Conservation (phyloP, 1,140 invertebrate species). For the Amyelois transitella region DNA sequence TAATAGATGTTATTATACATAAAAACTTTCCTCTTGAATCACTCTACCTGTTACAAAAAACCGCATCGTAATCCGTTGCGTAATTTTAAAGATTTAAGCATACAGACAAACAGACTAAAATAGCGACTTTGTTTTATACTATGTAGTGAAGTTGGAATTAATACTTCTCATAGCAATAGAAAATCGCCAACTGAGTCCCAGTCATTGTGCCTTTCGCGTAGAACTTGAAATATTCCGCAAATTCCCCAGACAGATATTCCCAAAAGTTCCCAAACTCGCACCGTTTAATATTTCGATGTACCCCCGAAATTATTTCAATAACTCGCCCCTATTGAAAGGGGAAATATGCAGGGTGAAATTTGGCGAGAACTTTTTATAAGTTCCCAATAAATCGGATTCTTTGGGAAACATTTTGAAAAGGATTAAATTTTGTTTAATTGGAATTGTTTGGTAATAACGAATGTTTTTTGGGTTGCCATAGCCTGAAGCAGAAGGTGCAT, state of each 20-base stretch:
- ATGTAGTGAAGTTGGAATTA: neutral
- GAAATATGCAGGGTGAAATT: constrained; percentile 6
- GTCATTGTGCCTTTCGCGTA: neutral
- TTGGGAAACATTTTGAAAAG: neutral
- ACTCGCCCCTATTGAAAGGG: constrained; percentile 5
- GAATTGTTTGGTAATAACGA: constrained; percentile 2
- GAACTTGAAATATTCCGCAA: neutral
- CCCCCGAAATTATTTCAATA: constrained; percentile 11
- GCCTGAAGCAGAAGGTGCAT: too few relatives aligned
- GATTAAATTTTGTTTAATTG: constrained; percentile 9
- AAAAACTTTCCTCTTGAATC: too few relatives aligned
- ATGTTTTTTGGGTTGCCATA: too few relatives aligned
- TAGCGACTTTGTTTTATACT: too few relatives aligned
- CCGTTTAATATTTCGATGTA: constrained; percentile 8
- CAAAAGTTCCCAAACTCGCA: constrained; percentile 1
- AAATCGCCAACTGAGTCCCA: too few relatives aligned
- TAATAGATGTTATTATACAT: too few relatives aligned
- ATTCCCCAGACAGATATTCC: neutral
- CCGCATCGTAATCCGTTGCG: too few relatives aligned
- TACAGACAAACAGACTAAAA: too few relatives aligned
- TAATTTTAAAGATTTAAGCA: too few relatives aligned
- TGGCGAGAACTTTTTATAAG: constrained; percentile 4
- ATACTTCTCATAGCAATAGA: neutral
- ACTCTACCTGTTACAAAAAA: too few relatives aligned
- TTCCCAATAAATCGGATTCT: constrained; percentile 7